Evolutionary conservation across 2,797 vertebrate species (phyloP).

Genomic region (Benthosema pterotum): DNA sequence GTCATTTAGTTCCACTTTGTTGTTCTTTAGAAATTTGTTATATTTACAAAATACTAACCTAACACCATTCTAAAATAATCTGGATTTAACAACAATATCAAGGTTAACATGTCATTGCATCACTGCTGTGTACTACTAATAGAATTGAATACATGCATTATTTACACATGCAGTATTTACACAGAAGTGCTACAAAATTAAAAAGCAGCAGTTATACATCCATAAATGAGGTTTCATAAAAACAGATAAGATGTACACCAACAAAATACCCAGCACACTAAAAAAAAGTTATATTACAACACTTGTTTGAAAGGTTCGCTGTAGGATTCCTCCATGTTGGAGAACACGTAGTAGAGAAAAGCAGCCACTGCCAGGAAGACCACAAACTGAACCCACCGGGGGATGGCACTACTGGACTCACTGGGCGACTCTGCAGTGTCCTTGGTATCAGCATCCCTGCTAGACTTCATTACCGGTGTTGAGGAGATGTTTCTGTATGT

Average conservation of each 20-base stretch:
- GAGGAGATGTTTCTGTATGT: conserved; percentile 44
- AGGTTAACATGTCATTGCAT: too few species aligned
- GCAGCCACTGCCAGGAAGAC: conserved; percentile 68
- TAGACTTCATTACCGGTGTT: conserved; percentile 34
- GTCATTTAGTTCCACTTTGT: too few species aligned
- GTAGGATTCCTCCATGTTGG: conserved; percentile 69
- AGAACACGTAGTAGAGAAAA: conserved; percentile 74
- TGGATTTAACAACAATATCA: too few species aligned
- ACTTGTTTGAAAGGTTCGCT: conserved; percentile 61
- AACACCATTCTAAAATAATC: too few species aligned
- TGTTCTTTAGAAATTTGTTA: background rate
- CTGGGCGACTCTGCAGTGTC: conserved; percentile 41
- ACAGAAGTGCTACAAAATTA: too few species aligned
- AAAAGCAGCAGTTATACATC: conserved; percentile 23
- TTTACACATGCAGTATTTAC: too few species aligned
- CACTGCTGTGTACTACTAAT: too few species aligned
- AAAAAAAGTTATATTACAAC: conserved; percentile 37
- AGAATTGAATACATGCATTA: too few species aligned
- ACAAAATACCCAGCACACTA: background rate
- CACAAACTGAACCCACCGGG: conserved; percentile 76
- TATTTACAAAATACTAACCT: background rate
- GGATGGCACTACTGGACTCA: conserved; percentile 46
- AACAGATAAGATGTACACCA: conserved; percentile 32
- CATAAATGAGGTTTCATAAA: conserved; percentile 14
- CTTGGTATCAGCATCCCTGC: conserved; percentile 17